Base-by-base conservation (phyloP, 2,113 vertebrate genomes). In the Tupaia chinensis region DNA sequence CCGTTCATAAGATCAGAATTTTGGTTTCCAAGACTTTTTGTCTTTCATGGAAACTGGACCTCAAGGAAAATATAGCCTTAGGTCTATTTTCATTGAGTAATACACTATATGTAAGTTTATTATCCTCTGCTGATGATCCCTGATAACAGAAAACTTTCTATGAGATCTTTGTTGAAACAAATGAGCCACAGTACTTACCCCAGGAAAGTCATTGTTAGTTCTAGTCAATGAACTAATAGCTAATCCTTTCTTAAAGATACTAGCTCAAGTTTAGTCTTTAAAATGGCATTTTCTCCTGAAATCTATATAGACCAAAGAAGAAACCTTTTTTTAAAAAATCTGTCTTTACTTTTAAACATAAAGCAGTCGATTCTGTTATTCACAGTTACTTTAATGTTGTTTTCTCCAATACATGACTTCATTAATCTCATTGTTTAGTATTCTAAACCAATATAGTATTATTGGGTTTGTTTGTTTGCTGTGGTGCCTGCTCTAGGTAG, bases 401-500 rank as follows among this genome's bases (percentile, higher is more conserved):
- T 93, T 89, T 82, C 56, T 54, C 44, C 61, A 80, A 44, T 80
- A 13, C 32, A 84, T 94, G 81, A 73, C 25, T 95, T 95, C 85
- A 96, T 94, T 93, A 91, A 88, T 94, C 63, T 91, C 58, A 34
- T 89, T 92, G 74, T 54, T 94, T 93, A 60, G 25, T 79, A 74
- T 85, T 97, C 70, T 88, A 54, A 94, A 69, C 61, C 89, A 84
- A 73, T 90, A 65, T 54, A 44, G 63, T 87, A 80, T 93, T 80
- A 94, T 96, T 95, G 78, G 66, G 53, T 90, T 96, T 70, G 76
- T 68, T 83, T 89, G 66, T 66, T 95, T 97, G 54, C 63, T 84
- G 58, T 20, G 0, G 29, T 54, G 34, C 83, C 79, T 95, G 9
- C 63, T 91, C 66, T 88, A 34, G 44, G 63, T 88, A 70, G 68